Evolutionary conservation across 2,797 vertebrate genomes (phyloP).

Genomic region (Gobionotothen gibberifrons): DNA sequence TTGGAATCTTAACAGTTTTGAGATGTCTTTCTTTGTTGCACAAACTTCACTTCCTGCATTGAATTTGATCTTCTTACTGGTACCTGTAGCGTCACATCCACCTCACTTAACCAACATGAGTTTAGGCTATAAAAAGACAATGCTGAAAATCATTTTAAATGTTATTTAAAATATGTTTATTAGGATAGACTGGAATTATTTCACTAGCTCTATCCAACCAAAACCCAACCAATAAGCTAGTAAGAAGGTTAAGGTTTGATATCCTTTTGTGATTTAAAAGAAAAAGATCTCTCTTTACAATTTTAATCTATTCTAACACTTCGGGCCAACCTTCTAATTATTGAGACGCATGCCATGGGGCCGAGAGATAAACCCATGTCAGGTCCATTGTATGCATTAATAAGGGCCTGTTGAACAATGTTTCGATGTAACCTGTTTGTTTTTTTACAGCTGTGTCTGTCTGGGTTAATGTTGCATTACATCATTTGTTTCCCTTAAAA

Average conservation of each 20-base stretch:
- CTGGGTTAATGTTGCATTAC: not conserved
- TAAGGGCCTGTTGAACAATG: no score
- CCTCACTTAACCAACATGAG: not conserved
- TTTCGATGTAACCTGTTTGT: no score
- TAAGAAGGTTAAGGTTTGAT: not conserved
- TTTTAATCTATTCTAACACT: not conserved
- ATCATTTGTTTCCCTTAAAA: not conserved
- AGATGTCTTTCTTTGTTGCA: not conserved
- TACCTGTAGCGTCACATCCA: constrained; percentile 6
- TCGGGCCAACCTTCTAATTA: not conserved
- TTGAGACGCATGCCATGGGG: not conserved
- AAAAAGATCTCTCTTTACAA: no score
- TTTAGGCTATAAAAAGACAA: not conserved
- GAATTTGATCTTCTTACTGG: constrained; percentile 8
- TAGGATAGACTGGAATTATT: not conserved
- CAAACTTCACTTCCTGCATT: constrained; percentile 14
- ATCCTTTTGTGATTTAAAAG: not conserved
- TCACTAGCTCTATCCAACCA: not conserved
- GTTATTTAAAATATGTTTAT: no score
- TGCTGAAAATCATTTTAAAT: not conserved
- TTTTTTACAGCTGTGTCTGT: not conserved
- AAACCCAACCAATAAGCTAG: not conserved
- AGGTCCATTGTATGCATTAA: no score
- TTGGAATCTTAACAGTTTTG: constrained; percentile 8
- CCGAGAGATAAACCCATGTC: no score